Percentiles rank a stretch among this genome's conserved stretches.
Evolutionary conservation across 2,888 invertebrate species (phyloP).

Genomic region (Anodontia alba): DNA sequence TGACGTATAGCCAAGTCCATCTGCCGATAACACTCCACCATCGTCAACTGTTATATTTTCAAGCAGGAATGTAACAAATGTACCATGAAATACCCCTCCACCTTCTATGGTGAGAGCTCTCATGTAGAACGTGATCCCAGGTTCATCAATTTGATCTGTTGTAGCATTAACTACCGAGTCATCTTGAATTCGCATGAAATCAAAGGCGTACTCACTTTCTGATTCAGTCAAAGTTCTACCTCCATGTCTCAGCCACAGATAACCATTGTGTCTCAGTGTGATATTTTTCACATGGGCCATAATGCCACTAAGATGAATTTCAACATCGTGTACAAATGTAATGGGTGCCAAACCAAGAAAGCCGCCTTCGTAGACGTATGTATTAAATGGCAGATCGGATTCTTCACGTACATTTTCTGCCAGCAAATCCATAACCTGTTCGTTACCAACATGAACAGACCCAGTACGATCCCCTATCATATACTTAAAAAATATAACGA

Average conservation of each 20-base stretch:
- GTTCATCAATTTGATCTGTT: constrained; percentile 71
- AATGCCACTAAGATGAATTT: constrained; percentile 73
- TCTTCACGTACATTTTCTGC: constrained; percentile 68
- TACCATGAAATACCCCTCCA: constrained; percentile 72
- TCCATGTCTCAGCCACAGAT: constrained; percentile 76
- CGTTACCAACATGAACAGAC: constrained; percentile 69
- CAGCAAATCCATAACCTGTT: constrained; percentile 70
- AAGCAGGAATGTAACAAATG: constrained; percentile 64
- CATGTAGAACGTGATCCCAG: constrained; percentile 68
- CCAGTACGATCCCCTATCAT: constrained; percentile 80
- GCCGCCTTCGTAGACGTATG: constrained; percentile 70
- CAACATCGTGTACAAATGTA: constrained; percentile 75
- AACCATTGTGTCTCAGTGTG: constrained; percentile 74
- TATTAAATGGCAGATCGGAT: constrained; percentile 76
- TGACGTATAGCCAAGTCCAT: constrained; percentile 72
- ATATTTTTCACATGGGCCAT: constrained; percentile 74
- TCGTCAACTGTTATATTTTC: constrained; percentile 76
- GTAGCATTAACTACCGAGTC: constrained; percentile 69
- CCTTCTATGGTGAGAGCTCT: constrained; percentile 72
- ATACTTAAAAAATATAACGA: constrained; percentile 75
- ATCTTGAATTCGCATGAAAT: constrained; percentile 72
- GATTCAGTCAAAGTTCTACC: constrained; percentile 64
- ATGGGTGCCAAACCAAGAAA: constrained; percentile 72
- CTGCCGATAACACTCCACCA: constrained; percentile 69
- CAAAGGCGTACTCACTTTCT: constrained; percentile 67